These are phyloP conservation scores for Hyperoplus immaculatus DNA, from an alignment of 2,797 vertebrate genomes.

Conservation along the genomic window DNA sequence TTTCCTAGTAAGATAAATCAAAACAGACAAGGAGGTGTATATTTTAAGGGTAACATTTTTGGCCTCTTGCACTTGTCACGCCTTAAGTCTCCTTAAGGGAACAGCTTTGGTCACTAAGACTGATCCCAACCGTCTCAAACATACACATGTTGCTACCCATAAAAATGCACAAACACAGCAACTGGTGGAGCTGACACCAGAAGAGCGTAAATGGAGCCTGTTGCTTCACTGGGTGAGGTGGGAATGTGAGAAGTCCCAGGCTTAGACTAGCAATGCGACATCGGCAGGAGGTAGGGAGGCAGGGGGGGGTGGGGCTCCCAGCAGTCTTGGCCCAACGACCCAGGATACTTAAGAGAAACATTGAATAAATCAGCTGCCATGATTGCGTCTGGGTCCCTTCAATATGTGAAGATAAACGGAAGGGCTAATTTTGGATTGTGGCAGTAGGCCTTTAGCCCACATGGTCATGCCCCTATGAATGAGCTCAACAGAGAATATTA, in stretches of 20 bases:
- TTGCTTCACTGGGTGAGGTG: constrained; percentile 84
- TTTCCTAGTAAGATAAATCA: constrained; percentile 18
- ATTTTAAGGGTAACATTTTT: constrained; percentile 10
- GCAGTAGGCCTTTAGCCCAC: constrained; percentile 20
- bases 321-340: constrained; percentile 26
- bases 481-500: constrained; percentile 25
- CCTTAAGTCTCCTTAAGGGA: constrained; percentile 27
- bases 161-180: constrained; percentile 87
- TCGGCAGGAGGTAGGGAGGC: constrained; percentile 11
- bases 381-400: constrained; percentile 36
- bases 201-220: constrained; percentile 82
- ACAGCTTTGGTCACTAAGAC: constrained; percentile 46
- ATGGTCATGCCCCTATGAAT: constrained; percentile 21
- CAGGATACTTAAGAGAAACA: constrained; percentile 74
- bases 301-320: constrained; percentile 39
- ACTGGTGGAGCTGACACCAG: constrained; percentile 76
- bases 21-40: background rate
- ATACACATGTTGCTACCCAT: constrained; percentile 57
- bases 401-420: constrained; percentile 37
- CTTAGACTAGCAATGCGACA: constrained; percentile 71
- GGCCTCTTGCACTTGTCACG: constrained; percentile 6
- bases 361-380: constrained; percentile 69
- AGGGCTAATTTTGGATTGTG: constrained; percentile 40
- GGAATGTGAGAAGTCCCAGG: constrained; percentile 81
- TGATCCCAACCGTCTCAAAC: constrained; percentile 44